Evolutionary conservation across 1,140 invertebrate species (phyloP), one percentile per base, ranked within the genome.

Genomic region (Bombus consobrinus): DNA sequence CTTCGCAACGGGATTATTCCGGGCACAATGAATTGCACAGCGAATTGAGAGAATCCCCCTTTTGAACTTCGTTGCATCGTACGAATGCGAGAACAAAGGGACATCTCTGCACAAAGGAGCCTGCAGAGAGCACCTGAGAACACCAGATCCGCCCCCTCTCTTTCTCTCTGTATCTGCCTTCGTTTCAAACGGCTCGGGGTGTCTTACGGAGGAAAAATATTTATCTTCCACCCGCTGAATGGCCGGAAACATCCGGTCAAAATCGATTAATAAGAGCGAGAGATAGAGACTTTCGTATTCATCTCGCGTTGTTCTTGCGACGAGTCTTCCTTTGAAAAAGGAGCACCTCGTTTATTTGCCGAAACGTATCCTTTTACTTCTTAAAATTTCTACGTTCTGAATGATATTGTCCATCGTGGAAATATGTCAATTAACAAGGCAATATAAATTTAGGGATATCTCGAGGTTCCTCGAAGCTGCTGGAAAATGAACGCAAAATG

Each of bases 21-120:
- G 15, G 32, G 68, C 41, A 85, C 76, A 85, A 85, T 85, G 83
- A 85, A 80, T 84, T 78, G 76, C 76, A 72, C 66, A 66, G 82
- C 82, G 82, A 79, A 71, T 79, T 37, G 83, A 68, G 83, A 53
- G 83, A 73, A 85, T 80, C 77, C 83, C 53, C 68, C 83, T 85
- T 85, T 85, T 85, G 83, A 85, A 85, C 83, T 85, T 85, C 76
- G 77, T 85, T 85, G 83, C 83, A 64, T 85, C 77, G 77, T 37
- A 71, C 76, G 68, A 85, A 57, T 41, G 32, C 47, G 32, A 62
- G 83, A 85, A 85, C 83, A 85, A 85, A 85, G 83, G 83, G 53
- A 64, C 83, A 64, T 80, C 72, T 80, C 76, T 64, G 83, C 83
- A 85, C 77, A 85, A 85, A 85, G 68, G 83, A 80, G 28, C 32